Conservation (phyloP, 1,140 invertebrate genomes). For the Drosophila truncata region DNA sequence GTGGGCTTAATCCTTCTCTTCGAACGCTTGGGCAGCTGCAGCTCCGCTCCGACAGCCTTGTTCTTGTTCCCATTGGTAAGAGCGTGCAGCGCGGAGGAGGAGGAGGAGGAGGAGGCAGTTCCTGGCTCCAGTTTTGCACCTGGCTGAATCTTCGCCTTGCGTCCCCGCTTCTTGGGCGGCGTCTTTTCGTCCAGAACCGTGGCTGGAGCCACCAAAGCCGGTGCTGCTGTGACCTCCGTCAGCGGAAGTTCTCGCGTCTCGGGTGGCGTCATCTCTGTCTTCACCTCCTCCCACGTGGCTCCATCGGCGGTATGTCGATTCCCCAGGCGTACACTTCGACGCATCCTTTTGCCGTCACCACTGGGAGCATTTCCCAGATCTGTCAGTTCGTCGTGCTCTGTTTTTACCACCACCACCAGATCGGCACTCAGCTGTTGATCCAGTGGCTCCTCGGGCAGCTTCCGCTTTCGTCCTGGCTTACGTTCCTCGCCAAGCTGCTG, state of each 20-base stretch:
- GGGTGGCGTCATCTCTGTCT: constrained; percentile 35
- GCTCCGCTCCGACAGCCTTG: constrained; percentile 11
- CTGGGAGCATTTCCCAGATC: constrained; percentile 9
- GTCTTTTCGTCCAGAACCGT: constrained; percentile 71
- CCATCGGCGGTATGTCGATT: constrained; percentile 60
- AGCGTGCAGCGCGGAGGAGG: constrained; percentile 1
- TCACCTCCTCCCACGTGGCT: constrained; percentile 53
- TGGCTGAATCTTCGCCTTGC: constrained; percentile 72
- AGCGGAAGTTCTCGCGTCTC: not conserved
- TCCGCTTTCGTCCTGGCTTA: constrained; percentile 69
- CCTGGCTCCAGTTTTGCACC: constrained; percentile 9
- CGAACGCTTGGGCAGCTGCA: constrained; percentile 77
- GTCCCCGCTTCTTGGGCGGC: constrained; percentile 80
- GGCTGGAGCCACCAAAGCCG: not conserved
- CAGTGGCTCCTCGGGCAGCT: constrained; percentile 52
- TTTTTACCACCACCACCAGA: constrained; percentile 51
- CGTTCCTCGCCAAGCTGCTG: constrained; percentile 38
- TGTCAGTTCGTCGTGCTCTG: constrained; percentile 52
- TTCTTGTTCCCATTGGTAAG: constrained; percentile 58
- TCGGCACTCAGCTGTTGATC: constrained; percentile 5
- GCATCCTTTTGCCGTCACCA: constrained; percentile 56
- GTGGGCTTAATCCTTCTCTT: constrained; percentile 87
- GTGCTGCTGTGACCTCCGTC: not conserved
- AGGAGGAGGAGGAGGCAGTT: not conserved
- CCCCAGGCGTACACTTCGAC: constrained; percentile 76